Percentiles rank a stretch among this genome's conserved stretches.
These are phyloP conservation scores for Paramormyrops hopkinsi DNA, from an alignment of 2,797 vertebrate species.

Conservation along the genomic window DNA sequence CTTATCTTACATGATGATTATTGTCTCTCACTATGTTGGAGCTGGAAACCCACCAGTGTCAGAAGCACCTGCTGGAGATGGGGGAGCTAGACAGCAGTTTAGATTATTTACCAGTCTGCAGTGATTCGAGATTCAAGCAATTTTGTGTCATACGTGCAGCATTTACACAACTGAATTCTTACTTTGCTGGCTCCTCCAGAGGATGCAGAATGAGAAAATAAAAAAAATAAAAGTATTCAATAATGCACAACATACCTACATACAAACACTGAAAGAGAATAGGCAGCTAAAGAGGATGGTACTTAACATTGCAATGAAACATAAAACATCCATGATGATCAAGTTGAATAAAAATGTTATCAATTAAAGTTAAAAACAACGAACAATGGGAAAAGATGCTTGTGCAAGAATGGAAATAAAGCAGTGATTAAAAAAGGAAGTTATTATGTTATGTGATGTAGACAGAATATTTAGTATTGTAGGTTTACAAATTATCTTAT, in stretches of 20 bases:
- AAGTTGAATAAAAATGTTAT: background rate
- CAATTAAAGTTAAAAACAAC: background rate
- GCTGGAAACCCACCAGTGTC: background rate
- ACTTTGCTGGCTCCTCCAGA: background rate
- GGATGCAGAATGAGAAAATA: background rate
- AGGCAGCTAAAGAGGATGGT: background rate
- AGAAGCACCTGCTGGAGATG: background rate
- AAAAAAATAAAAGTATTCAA: background rate
- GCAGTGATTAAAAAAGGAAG: background rate
- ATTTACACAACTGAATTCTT: background rate
- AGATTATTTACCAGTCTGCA: background rate
- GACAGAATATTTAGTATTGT: background rate
- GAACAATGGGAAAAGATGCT: background rate
- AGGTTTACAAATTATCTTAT: background rate
- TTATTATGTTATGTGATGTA: background rate
- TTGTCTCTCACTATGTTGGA: slow-evolving; percentile 27
- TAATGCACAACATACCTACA: background rate
- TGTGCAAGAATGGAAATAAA: background rate
- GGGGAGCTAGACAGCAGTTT: background rate
- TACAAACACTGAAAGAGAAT: background rate
- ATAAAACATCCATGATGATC: background rate
- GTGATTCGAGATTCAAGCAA: background rate
- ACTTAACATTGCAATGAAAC: background rate
- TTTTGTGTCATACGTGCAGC: background rate
- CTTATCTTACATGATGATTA: slow-evolving; percentile 21